These are phyloP conservation scores for Monochamus alternatus DNA, from an alignment of 2,888 invertebrate genomes.

Conservation along the genomic window DNA sequence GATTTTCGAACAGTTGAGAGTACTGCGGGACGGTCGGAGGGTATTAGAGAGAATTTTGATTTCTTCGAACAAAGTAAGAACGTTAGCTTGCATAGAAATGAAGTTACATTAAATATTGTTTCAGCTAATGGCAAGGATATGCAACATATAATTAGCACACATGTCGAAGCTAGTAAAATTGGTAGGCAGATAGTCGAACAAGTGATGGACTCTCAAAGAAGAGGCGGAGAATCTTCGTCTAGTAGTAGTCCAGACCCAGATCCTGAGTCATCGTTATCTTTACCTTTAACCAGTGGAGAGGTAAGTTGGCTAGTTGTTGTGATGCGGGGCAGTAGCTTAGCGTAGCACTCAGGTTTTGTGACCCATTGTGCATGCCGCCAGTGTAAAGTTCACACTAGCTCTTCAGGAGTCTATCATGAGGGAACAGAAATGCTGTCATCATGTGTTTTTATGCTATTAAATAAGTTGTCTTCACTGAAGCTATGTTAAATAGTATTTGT, in stretches of 20 bases:
- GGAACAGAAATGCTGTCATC: no score
- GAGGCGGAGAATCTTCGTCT: constrained; percentile 72
- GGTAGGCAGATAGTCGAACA: constrained; percentile 89
- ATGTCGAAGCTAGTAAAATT: constrained; percentile 88
- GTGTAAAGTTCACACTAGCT: no score
- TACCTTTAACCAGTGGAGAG: constrained; percentile 65
- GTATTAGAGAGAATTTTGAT: constrained; percentile 73
- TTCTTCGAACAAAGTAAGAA: constrained; percentile 74
- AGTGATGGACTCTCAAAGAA: constrained; percentile 76
- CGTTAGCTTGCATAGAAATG: no score
- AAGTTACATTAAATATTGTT: no score
- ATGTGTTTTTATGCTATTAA: no score
- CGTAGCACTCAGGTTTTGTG: no score
- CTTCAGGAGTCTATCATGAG: no score
- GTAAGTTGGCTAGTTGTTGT: constrained; percentile 48
- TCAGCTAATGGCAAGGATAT: constrained; percentile 76
- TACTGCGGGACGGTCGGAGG: constrained; percentile 70
- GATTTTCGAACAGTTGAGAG: constrained; percentile 73
- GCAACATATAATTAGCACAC: constrained; percentile 81
- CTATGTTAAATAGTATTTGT: no score
- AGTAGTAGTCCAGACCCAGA: constrained; percentile 72
- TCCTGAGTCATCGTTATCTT: constrained; percentile 61
- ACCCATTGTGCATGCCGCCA: no score
- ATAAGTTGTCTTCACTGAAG: no score
- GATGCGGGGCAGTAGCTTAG: neutral